phyloP scores from a whole-genome alignment of 2,113 vertebrate genomes.

The Morphnarchus princeps region DNA sequence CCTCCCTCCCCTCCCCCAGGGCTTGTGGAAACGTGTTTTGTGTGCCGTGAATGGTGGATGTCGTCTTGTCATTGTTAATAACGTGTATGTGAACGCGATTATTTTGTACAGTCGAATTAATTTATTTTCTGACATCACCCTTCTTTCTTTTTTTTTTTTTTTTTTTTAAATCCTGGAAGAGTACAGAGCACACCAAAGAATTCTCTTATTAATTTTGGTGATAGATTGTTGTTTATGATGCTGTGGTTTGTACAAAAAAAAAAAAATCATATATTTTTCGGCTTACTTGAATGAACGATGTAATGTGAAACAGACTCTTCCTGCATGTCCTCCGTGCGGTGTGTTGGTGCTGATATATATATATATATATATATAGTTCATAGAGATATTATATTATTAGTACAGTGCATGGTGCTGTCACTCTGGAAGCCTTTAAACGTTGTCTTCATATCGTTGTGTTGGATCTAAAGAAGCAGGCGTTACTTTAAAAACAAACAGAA shows the following conservation, averaged over 20 bases:
- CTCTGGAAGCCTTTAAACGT: conserved; percentile 71
- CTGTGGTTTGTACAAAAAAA: conserved; percentile 80
- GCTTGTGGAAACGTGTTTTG: conserved; percentile 87
- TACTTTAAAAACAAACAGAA: conserved; percentile 63
- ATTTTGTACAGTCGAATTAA: conserved; percentile 96
- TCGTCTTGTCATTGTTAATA: conserved; percentile 87
- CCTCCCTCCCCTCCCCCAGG: conserved; percentile 78
- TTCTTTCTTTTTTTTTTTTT: neutral
- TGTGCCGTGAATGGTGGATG: conserved; percentile 88
- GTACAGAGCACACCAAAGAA: conserved; percentile 98
- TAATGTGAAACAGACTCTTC: conserved; percentile 85
- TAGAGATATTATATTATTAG: conserved; percentile 75
- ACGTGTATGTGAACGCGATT: conserved; percentile 79
- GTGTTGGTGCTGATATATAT: conserved; percentile 69
- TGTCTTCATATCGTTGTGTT: conserved; percentile 69
- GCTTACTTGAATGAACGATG: conserved; percentile 91
- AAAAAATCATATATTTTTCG: conserved; percentile 73
- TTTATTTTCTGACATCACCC: conserved; percentile 93
- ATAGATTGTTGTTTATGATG: conserved; percentile 83
- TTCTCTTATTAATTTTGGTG: conserved; percentile 90
- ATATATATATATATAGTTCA: conserved; percentile 62
- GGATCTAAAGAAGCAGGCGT: conserved; percentile 57
- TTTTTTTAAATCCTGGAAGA: conserved; percentile 64
- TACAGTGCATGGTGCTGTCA: conserved; percentile 90
- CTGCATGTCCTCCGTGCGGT: conserved; percentile 86